phyloP scores from a whole-genome alignment of 2,888 invertebrate genomes.

The Caenorhabditis sulstoni region DNA sequence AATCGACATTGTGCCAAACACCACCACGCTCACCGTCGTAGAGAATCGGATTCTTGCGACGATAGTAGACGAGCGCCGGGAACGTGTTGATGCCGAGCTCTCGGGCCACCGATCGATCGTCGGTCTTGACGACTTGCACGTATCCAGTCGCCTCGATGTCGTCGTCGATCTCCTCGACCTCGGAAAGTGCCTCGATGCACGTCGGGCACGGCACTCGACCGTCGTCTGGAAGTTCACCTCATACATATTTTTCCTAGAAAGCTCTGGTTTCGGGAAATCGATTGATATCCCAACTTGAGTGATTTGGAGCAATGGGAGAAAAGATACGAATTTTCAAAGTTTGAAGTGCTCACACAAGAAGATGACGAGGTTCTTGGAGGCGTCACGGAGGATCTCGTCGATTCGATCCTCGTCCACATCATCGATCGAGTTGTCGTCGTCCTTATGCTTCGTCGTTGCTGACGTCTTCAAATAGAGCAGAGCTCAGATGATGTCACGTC shows the following conservation, averaged over 20 bases:
- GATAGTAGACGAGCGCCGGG: conserved; percentile 96
- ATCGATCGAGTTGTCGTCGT: conserved; percentile 72
- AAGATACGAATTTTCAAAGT: too few relatives aligned
- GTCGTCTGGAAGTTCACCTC: conserved; percentile 79
- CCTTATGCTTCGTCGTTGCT: conserved; percentile 42
- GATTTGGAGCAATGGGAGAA: too few relatives aligned
- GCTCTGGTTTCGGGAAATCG: too few relatives aligned
- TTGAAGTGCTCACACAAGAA: conserved; percentile 89
- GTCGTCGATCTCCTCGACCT: conserved; percentile 93
- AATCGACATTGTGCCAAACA: not conserved
- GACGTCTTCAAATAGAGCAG: not conserved
- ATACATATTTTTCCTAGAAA: too few relatives aligned
- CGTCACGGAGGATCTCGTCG: conserved; percentile 93
- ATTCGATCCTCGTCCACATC: conserved; percentile 97
- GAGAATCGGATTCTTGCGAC: conserved; percentile 95
- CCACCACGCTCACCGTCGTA: conserved; percentile 87
- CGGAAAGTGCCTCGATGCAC: conserved; percentile 89
- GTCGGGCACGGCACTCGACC: conserved; percentile 88
- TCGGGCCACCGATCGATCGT: conserved; percentile 86
- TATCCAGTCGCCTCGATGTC: conserved; percentile 85
- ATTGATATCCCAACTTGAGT: too few relatives aligned
- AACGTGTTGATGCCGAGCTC: conserved; percentile 96
- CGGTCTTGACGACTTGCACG: conserved; percentile 80
- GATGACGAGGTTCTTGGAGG: conserved; percentile 94
- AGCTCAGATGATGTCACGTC: not conserved